phyloP scores from a whole-genome alignment of 37 sponge, comb jelly and placozoan genomes.

The Agelas oroides region DNA sequence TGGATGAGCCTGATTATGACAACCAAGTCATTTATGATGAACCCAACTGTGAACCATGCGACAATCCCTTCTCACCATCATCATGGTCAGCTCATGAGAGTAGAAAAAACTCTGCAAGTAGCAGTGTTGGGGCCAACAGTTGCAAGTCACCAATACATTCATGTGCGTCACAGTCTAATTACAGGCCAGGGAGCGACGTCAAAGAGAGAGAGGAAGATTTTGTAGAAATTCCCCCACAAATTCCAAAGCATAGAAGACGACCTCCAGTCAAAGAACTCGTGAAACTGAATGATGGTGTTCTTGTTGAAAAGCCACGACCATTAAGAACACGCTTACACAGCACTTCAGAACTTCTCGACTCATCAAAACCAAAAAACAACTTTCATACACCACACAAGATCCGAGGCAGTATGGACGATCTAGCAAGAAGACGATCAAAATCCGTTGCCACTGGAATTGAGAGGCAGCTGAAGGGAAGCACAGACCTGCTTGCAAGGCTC shows the following conservation, averaged over 20 bases:
- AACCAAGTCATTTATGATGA: conserved; percentile 42
- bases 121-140: not conserved
- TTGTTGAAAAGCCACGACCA: not conserved
- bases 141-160: not conserved
- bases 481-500: conserved; percentile 30
- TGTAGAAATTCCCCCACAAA: conserved; percentile 29
- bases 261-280: not conserved
- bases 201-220: conserved; percentile 47
- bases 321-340: conserved; percentile 30
- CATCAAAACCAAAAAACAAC: not conserved
- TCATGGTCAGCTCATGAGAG: not conserved
- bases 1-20: conserved; percentile 10
- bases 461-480: not conserved
- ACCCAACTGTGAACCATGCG: conserved; percentile 25
- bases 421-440: not conserved
- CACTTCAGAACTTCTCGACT: conserved; percentile 45
- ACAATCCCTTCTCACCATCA: not conserved
- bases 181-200: conserved; percentile 36
- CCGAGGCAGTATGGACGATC: conserved; percentile 38
- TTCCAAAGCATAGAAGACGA: conserved; percentile 3
- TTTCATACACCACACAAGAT: not conserved
- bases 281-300: not conserved
- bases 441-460: not conserved
- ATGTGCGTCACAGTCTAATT: conserved; percentile 11
- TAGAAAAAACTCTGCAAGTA: not conserved